Percentiles rank a stretch among this genome's conserved stretches.
These are phyloP conservation scores for Myocastor coypus DNA, from an alignment of 2,113 vertebrate species.

Conservation along the genomic window DNA sequence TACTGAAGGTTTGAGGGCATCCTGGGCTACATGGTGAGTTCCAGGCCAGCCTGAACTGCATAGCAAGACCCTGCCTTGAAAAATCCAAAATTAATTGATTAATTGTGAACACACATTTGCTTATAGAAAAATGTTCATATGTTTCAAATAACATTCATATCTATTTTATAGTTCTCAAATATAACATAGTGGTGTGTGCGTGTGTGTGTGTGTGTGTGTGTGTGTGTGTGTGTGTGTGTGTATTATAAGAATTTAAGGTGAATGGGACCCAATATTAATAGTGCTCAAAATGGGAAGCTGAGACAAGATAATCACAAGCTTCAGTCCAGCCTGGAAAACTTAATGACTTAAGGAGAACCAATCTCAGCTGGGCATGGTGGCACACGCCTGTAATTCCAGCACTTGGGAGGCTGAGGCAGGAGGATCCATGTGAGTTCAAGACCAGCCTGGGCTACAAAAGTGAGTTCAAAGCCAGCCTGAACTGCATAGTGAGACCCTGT, in stretches of 20 bases:
- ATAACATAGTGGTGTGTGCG: not conserved
- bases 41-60: not conserved
- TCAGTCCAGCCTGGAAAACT: not conserved
- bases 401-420: too few species aligned
- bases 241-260: not conserved
- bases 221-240: not conserved
- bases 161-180: not conserved
- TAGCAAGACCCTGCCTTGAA: not conserved
- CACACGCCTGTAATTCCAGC: too few species aligned
- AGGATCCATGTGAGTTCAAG: too few species aligned
- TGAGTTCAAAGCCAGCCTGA: too few species aligned
- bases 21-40: not conserved
- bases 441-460: too few species aligned
- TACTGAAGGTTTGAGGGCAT: not conserved
- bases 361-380: too few species aligned
- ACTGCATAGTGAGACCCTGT: too few species aligned
- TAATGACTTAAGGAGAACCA: not conserved
- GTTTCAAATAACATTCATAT: not conserved
- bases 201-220: not conserved
- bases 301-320: not conserved
- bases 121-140: not conserved
- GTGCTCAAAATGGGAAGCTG: not conserved
- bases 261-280: conserved; percentile 9
- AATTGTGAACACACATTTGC: not conserved
- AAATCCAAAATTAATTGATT: not conserved